phyloP scores from a whole-genome alignment of 2,888 invertebrate species.

The Alloplasta piceator region DNA sequence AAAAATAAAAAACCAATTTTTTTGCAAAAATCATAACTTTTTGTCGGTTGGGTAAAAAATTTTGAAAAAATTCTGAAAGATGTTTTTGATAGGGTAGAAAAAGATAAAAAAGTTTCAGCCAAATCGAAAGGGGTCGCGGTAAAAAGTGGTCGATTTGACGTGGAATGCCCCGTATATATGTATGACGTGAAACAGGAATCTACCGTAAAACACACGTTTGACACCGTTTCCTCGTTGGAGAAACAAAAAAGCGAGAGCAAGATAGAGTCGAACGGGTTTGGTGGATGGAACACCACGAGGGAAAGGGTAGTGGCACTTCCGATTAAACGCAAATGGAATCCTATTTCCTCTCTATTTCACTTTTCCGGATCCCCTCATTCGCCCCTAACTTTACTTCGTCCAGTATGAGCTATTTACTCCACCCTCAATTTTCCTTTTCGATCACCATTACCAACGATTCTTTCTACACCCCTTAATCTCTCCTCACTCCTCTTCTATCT shows the following conservation, averaged over 20 bases:
- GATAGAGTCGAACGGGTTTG: slow-evolving; percentile 4
- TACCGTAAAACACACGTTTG: slow-evolving; percentile 36
- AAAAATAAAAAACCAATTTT: too few species aligned
- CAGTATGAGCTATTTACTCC: slow-evolving; percentile 19
- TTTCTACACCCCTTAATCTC: slow-evolving; percentile 9
- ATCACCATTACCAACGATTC: slow-evolving; percentile 44
- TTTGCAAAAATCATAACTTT: too few species aligned
- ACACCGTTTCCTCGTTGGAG: not conserved
- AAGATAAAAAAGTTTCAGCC: too few species aligned
- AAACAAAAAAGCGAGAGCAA: slow-evolving; percentile 12
- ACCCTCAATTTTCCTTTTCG: not conserved
- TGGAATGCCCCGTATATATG: too few species aligned
- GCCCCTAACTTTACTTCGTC: slow-evolving; percentile 58
- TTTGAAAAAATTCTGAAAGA: too few species aligned
- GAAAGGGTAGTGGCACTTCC: slow-evolving; percentile 63
- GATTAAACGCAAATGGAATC: slow-evolving; percentile 73
- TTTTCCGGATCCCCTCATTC: slow-evolving; percentile 65
- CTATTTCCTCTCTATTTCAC: slow-evolving; percentile 72
- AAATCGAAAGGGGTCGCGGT: too few species aligned
- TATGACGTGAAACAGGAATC: slow-evolving; percentile 25
- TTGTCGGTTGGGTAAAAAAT: too few species aligned
- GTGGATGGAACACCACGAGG: not conserved
- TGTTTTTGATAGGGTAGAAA: too few species aligned
- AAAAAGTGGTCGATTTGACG: too few species aligned
- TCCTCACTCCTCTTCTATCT: slow-evolving; percentile 10